Evolutionary conservation across 2,113 vertebrate genomes (phyloP).

Genomic region (Catharus bicknelli): DNA sequence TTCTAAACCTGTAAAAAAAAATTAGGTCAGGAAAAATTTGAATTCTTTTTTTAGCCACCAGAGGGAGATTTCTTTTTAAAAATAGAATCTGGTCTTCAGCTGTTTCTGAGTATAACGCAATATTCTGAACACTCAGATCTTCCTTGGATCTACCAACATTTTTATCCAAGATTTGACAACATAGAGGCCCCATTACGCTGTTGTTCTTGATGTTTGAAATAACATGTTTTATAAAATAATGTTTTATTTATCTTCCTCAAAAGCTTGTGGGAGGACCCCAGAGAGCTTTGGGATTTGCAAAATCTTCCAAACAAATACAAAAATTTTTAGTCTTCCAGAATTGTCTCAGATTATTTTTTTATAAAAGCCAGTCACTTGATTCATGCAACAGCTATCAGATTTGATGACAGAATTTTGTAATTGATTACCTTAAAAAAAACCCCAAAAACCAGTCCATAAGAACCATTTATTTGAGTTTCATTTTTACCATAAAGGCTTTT

Average conservation of each 20-base stretch:
- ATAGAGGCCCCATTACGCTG: neutral
- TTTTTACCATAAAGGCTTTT: neutral
- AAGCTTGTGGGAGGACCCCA: neutral
- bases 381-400: neutral
- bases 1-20: neutral
- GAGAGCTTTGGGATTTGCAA: neutral
- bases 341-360: neutral
- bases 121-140: neutral
- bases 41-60: neutral
- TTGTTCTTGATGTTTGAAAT: neutral
- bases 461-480: neutral
- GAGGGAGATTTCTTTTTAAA: conserved; percentile 11
- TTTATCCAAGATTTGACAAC: neutral
- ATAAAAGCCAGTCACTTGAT: neutral
- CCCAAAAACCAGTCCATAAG: neutral
- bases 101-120: neutral
- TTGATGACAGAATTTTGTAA: neutral
- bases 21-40: neutral
- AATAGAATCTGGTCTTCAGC: neutral
- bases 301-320: neutral
- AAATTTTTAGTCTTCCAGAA: neutral
- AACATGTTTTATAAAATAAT: no score
- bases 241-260: neutral
- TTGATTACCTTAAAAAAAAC: neutral
- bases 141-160: neutral